Evolutionary conservation across 2,888 invertebrate species (phyloP).

Genomic region (Microplitis deprimator): DNA sequence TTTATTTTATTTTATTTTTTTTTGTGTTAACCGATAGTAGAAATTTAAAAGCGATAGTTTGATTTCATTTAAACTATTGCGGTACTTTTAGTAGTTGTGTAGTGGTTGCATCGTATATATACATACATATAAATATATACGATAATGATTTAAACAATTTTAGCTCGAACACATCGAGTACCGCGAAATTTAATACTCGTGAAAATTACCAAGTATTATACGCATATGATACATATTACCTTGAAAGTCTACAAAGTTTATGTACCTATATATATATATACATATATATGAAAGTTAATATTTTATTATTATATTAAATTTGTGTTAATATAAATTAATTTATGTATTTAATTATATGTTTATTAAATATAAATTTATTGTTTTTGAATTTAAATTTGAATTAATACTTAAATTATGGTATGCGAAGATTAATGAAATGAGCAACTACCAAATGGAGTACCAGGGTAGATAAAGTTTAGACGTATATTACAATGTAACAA

Average conservation of each 20-base stretch:
- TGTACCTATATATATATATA: neutral
- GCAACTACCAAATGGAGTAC: neutral
- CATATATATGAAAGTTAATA: neutral
- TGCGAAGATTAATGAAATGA: neutral
- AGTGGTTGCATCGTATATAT: neutral
- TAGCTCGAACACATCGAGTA: neutral
- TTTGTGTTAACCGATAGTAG: neutral
- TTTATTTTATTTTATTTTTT: too few species aligned
- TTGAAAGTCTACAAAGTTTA: neutral
- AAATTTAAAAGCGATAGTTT: neutral
- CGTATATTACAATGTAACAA: neutral
- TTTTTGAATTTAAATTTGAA: neutral
- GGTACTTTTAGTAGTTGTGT: neutral
- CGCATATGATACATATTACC: neutral
- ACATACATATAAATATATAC: conserved; percentile 34
- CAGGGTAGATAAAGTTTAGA: conserved; percentile 16
- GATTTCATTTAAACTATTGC: neutral
- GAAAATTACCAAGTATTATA: neutral
- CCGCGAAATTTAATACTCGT: neutral
- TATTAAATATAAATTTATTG: neutral
- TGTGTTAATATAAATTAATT: neutral
- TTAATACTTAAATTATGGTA: neutral
- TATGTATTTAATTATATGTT: neutral
- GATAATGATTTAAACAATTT: neutral
- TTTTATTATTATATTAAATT: neutral